Evolutionary conservation across 2,113 vertebrate genomes (phyloP).

Genomic region (Natator depressus): DNA sequence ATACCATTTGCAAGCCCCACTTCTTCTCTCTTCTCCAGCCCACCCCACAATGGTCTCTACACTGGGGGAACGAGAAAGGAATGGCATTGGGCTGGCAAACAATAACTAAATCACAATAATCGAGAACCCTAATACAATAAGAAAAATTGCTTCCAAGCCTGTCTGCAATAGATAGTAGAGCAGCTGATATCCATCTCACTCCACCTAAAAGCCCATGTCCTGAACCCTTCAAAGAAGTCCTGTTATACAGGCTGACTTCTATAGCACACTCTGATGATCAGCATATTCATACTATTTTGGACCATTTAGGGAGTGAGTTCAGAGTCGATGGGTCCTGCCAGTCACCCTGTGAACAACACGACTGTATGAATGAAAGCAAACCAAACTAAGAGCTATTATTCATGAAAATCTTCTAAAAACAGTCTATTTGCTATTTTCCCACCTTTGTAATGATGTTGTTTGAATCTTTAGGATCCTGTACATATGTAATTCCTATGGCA

Average conservation of each 20-base stretch:
- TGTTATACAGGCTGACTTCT: background rate
- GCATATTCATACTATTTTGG: background rate
- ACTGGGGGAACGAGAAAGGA: background rate
- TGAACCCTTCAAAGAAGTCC: background rate
- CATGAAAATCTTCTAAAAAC: background rate
- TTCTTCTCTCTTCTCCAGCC: background rate
- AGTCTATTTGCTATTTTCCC: background rate
- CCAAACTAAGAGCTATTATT: rapidly evolving
- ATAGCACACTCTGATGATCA: background rate
- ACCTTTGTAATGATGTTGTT: background rate
- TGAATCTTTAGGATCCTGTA: background rate
- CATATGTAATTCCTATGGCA: no score
- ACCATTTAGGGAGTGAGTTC: no score
- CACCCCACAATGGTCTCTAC: background rate
- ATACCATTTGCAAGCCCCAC: background rate
- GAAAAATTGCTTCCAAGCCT: background rate
- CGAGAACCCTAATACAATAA: background rate
- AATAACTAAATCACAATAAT: background rate
- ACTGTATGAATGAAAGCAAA: rapidly evolving
- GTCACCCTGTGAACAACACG: rapidly evolving
- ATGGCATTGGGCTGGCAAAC: background rate
- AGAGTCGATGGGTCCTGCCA: rapidly evolving
- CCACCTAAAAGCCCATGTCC: background rate
- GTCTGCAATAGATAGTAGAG: background rate
- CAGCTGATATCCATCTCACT: background rate